Base-by-base conservation (phyloP, 2,113 vertebrate species). In the Lota lota region DNA sequence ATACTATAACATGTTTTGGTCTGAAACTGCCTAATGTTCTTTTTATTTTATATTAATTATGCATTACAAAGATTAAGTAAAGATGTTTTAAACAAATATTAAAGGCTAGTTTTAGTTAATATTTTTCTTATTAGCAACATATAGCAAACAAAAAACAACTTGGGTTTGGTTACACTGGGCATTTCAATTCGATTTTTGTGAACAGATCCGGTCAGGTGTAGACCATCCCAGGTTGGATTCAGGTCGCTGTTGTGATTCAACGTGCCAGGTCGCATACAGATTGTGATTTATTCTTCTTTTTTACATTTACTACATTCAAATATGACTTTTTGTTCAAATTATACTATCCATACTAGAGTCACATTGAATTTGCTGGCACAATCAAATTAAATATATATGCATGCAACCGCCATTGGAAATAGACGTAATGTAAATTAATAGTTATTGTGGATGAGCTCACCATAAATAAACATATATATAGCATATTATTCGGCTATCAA, bases 381-480 rank as follows among this genome's bases (percentile, higher is more conserved):
- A 62, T 81, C 60, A 69, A 76, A 72, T 67, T 61, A 36, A 66
- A 63, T 81, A 54, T 70, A 72, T 80, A 77, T 8, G 70, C 85
- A 90, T 88, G 83, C 88, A 72, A 68, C 57, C 20, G 66, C 63
- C 33, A 74, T 68, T 53, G 28, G 28, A 79, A 72, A 64, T 5
- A 65, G 81, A 79, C 22, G 51, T 72, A 69, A 67, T 61, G 72
- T 67, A 75, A 64, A 69, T 77, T 6, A 53, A 61, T 47, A 56
- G 61, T 63, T 6, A 63, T 57, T 64, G 65, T 69, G 22, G 77
- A 21, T 54, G 70, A 80, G 22, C 0, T 73, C 75, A 81, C 81
- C 78, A 86, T 87, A 80, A 84, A 88, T 86, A 79, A 78, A 89
- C 83, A 80, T 85, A 76, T 80, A 77, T 63, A 81, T 81, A 60